Evolutionary conservation across 1,140 invertebrate species (phyloP), one percentile per base, ranked within the genome.

Genomic region (Zaprionus nigranus): DNA sequence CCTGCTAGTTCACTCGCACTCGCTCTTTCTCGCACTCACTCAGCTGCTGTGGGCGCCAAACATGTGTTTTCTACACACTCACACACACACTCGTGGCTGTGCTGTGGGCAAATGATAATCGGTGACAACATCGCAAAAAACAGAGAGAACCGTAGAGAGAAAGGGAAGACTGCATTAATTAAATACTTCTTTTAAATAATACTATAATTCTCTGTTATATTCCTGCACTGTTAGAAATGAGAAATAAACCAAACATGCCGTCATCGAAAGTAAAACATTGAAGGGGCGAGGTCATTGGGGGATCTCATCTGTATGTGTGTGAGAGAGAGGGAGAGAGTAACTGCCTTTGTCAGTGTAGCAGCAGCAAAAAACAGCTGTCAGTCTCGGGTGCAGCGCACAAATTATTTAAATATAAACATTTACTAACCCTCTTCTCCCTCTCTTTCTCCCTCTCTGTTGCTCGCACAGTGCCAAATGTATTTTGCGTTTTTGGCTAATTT

Each of bases 21-120:
- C 74, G 81, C 84, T 78, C 71, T 72, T 43, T 43, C 73, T 61
- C 78, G 28, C 76, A 87, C 83, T 80, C 83, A 87, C 83, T 80
- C 83, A 88, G 84, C 84, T 88, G 84, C 69, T 81, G 43, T 62
- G 78, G 84, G 84, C 84, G 84, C 84, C 78, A 90, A 88, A 88
- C 84, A 88, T 88, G 84, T 88, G 84, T 88, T 88, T 78, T 65
- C 66, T 67, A 77, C 63, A 77, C 63, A 67, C 69, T 61, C 61
- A 60, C 71, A 67, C 54, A 30, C 34, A n/a, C 24, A 36, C 9
- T 34, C 28, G 38, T 26, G 5, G 26, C 3, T 4, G 4, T 54
- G 51, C 22, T 53, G 36, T 28, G 38, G 61, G 26, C 60, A 73
- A 59, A 66, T 30, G 67, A 53, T 71, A 71, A 71, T 22, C 60